Evolutionary conservation across 2,113 vertebrate genomes (phyloP), one percentile per base, ranked within the genome.

Genomic region (Xiphias gladius): DNA sequence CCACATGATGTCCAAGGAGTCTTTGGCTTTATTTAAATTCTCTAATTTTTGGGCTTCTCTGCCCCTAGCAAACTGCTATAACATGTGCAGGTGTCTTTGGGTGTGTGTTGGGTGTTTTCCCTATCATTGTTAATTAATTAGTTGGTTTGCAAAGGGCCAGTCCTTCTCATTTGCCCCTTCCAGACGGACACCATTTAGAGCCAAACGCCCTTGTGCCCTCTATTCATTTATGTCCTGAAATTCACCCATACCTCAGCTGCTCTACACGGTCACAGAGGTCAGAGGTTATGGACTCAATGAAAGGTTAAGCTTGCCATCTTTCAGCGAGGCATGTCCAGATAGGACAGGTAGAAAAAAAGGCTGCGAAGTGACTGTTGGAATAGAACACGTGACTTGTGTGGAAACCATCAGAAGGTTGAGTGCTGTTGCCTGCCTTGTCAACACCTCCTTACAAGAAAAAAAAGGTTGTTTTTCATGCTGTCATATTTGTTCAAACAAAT

Each of bases 121-220:
- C 57, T 52, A 65, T 83, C 85, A 89, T 83, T 74, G 79, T 88
- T 93, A 93, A 95, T 94, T 91, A 93, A 93, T 90, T 79, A 76
- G 43, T 69, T 43, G 17, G 79, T 63, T 83, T 85, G 85, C 73
- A 55, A 71, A 71, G 26, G 79, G 88, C 91, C 91, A 90, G 64
- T 75, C 72, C 70, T 83, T 72, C 90, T 93, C 91, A 91, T 94
- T 92, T 90, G 70, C 79, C 87, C 80, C 90, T 77, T 84, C 62
- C 80, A 84, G 66, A 86, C 65, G 28, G 78, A 79, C 82, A 87
- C 82, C 73, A 83, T 89, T 92, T 80, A 84, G 85, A 92, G 89
- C 86, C 77, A 74, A 91, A 91, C 68, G 59, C 74, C 87, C 89
- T 85, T 75, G 26, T 75, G 73, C 55, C 85, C 85, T 85, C 71